Evolutionary conservation across 2,113 vertebrate species (phyloP).

Genomic region (Prolemur simus): DNA sequence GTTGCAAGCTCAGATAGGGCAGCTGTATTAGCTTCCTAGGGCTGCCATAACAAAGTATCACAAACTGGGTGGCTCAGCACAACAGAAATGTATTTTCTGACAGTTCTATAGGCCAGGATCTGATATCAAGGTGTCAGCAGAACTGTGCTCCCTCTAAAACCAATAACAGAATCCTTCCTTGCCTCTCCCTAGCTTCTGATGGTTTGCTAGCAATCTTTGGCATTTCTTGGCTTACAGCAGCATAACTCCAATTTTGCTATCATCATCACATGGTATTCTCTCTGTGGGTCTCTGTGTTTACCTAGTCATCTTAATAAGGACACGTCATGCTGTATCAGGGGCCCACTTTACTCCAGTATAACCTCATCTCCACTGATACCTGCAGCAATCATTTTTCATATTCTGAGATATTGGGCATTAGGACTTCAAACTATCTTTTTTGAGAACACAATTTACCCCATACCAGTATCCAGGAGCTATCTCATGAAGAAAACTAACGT

Average conservation of each 20-base stretch:
- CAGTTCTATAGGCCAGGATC: not conserved
- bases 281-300: not conserved
- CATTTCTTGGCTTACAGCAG: not conserved
- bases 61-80: not conserved
- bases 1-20: not conserved
- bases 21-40: not conserved
- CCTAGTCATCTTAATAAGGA: not conserved
- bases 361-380: not conserved
- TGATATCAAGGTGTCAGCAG: not conserved
- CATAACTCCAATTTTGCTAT: not conserved
- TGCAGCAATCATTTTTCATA: not conserved
- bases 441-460: not conserved
- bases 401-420: not conserved
- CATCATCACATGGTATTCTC: accelerated
- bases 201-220: not conserved
- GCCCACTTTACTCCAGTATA: not conserved
- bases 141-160: not conserved
- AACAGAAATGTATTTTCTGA: not conserved
- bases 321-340: not conserved
- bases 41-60: not conserved
- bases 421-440: not conserved
- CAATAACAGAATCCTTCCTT: not conserved
- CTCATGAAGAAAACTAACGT: not conserved
- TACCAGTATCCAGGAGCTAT: not conserved
- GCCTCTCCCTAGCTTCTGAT: not conserved